Conservation (phyloP, 2,888 invertebrate genomes). For the Lumbricus terrestris region DNA sequence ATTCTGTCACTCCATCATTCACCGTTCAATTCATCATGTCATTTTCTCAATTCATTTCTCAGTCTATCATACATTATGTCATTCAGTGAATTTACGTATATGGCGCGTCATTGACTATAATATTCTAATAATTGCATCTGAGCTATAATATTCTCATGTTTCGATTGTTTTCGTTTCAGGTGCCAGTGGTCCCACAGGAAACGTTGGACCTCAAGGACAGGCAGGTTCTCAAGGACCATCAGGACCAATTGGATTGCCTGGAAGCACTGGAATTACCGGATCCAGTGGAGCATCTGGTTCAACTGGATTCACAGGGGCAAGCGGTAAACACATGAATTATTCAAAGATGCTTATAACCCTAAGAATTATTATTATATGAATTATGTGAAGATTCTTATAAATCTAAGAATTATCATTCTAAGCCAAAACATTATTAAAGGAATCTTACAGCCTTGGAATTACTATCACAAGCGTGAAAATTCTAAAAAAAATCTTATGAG, state of each 20-base stretch:
- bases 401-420: background rate
- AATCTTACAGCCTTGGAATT: no score
- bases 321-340: background rate
- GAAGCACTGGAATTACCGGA: conserved; percentile 6
- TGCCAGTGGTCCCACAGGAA: background rate
- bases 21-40: no score
- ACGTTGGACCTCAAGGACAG: background rate
- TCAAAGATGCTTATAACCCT: background rate
- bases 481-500: no score
- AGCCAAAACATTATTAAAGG: no score
- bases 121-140: background rate
- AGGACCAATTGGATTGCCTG: background rate
- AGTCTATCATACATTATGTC: background rate
- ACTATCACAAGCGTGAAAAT: no score
- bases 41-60: background rate
- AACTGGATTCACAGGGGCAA: background rate
- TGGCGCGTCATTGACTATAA: background rate
- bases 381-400: background rate
- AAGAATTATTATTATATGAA: background rate
- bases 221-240: background rate
- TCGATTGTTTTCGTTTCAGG: background rate
- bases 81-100: background rate
- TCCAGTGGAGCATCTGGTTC: background rate
- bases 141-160: background rate
- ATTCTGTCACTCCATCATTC: background rate